Base-by-base conservation (phyloP, 2,888 invertebrate genomes). In the Trichogramma evanescens region DNA sequence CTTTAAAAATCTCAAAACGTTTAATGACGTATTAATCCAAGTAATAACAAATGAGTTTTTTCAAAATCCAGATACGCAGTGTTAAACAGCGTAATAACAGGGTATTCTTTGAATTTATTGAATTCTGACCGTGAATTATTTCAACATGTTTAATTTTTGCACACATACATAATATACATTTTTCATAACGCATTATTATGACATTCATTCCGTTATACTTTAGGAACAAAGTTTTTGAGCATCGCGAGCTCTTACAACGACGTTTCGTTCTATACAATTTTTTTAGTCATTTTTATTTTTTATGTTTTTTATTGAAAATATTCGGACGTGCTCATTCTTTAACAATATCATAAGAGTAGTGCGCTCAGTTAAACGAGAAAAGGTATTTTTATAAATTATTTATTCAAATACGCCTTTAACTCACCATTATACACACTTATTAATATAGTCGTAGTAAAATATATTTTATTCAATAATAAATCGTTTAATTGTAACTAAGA, bases 161-260 rank as follows among this genome's bases (percentile, higher is more conserved):
- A 45, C 39, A 26, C 65, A 53, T 62, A 63, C 62, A 50, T 61
- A 60, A 50, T 49, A 58, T 54, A 59, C 56, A 59, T 52, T 63
- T 63, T 55, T 60, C 42, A 58, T 52, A 62, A 62, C 56, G 51
- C 56, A 62, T 50, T 61, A 50, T 56, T 58, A 55, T 50, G 59
- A 62, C 58, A 64, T 60, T 61, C 66, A 66, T 67, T 67, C 66
- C 66, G 59, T 54, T 26, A 53, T 61, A 54, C 56, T 65, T 58
- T 72, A 74, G 74, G 72, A 74, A 74, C 72, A 70, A 69, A 71
- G 66, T 70, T 70, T 69, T 68, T 61, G 64, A 65, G 61, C 59
- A 26, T 48, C 59, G 50, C 13, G 56, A 48, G 26, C 26, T 26
- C 26, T 26, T 26, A 26, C 26, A 26, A 26, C 26, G 26, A 26